These are phyloP conservation scores for Callithrix jacchus DNA, from an alignment of 2,113 vertebrate species.

Conservation along the genomic window DNA sequence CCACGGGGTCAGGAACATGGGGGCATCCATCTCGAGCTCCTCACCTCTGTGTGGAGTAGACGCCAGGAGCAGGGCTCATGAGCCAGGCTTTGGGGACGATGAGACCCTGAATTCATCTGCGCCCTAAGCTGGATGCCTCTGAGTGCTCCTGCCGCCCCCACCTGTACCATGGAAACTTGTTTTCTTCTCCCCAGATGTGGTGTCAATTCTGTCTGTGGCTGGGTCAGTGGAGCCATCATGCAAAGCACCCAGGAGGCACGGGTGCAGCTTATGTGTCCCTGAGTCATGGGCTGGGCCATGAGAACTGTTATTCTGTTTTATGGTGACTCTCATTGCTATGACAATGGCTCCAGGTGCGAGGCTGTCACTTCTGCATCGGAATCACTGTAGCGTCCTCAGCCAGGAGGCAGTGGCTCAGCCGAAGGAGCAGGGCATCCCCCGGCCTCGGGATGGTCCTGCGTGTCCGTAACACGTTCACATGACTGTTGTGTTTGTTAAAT, in stretches of 20 bases:
- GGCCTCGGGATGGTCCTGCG: not conserved
- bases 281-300: not conserved
- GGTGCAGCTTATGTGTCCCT: not conserved
- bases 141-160: not conserved
- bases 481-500: conserved; percentile 70
- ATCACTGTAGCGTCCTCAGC: accelerated
- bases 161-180: not conserved
- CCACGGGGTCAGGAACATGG: accelerated
- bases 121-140: accelerated
- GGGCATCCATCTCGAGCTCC: accelerated
- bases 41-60: not conserved
- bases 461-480: conserved; percentile 58
- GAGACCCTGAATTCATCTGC: not conserved
- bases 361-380: not conserved
- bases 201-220: accelerated
- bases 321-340: not conserved
- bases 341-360: accelerated
- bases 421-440: not conserved
- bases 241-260: accelerated
- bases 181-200: accelerated
- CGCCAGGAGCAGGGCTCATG: no score
- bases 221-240: accelerated
- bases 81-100: accelerated
- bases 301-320: not conserved
- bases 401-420: accelerated